These are phyloP conservation scores for Huso huso DNA, from an alignment of 2,797 vertebrate species.

Conservation along the genomic window DNA sequence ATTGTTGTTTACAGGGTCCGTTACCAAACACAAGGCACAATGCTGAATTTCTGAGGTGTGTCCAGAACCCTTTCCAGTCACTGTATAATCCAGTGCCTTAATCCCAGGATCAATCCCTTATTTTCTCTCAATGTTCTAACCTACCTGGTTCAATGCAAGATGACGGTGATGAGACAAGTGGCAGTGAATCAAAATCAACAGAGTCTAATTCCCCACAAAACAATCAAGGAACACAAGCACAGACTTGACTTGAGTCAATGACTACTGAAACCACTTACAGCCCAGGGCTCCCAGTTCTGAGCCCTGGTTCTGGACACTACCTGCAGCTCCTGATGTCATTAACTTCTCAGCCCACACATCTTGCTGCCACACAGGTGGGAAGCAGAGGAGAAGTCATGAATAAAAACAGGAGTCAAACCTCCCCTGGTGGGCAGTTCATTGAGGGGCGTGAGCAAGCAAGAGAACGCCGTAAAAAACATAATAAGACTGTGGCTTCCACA, in stretches of 20 bases:
- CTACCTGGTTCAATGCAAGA: constrained; percentile 5
- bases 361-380: background rate
- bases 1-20: background rate
- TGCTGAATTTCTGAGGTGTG: background rate
- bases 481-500: too few species aligned
- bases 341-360: background rate
- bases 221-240: too few species aligned
- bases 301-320: background rate
- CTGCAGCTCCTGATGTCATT: constrained; percentile 13
- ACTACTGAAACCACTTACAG: background rate
- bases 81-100: background rate
- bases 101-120: background rate
- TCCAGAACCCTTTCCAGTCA: constrained; percentile 2
- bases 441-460: too few species aligned
- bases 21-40: constrained; percentile 5
- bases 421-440: too few species aligned
- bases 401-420: too few species aligned
- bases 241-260: too few species aligned
- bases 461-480: too few species aligned
- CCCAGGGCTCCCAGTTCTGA: background rate
- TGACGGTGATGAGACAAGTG: background rate
- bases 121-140: background rate
- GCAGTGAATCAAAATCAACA: background rate
- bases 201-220: background rate
- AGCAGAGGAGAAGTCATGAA: too few species aligned